A percentile compares a stretch with the other conserved stretches of the same genome.
Evolutionary conservation across 2,797 vertebrate species (phyloP).

Genomic region (Thunnus albacares): DNA sequence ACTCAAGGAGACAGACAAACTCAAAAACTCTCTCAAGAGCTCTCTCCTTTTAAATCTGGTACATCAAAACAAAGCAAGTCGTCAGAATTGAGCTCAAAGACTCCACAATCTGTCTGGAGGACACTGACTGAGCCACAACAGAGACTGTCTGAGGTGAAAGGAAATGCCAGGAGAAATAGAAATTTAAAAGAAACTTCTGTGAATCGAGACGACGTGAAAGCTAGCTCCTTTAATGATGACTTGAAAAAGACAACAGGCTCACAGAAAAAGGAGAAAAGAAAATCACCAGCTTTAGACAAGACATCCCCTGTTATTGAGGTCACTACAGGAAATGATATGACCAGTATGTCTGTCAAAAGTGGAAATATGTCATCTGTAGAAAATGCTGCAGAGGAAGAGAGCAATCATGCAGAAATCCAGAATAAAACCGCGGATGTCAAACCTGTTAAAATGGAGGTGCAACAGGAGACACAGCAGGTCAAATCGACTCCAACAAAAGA

Average conservation of each 20-base stretch:
- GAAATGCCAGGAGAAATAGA: conserved; percentile 18
- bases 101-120: conserved; percentile 18
- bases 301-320: conserved; percentile 40
- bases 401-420: conserved; percentile 18
- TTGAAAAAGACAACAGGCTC: conserved; percentile 9
- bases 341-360: conserved; percentile 2
- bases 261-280: conserved; percentile 14
- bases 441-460: conserved; percentile 17
- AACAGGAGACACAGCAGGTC: conserved; percentile 26
- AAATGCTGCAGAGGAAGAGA: conserved; percentile 17
- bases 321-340: conserved; percentile 26
- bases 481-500: conserved; percentile 41
- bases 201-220: conserved; percentile 11
- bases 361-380: conserved; percentile 10
- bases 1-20: neutral
- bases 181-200: conserved; percentile 17
- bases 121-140: conserved; percentile 18
- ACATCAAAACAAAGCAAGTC: conserved; percentile 9
- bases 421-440: conserved; percentile 32
- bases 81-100: conserved; percentile 5
- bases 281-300: conserved; percentile 26
- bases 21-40: conserved; percentile 11
- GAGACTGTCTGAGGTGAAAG: conserved; percentile 31
- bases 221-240: conserved; percentile 29
- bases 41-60: conserved; percentile 13